Evolutionary conservation across 2,797 vertebrate species (phyloP).

Genomic region (Megalops cyprinoides): DNA sequence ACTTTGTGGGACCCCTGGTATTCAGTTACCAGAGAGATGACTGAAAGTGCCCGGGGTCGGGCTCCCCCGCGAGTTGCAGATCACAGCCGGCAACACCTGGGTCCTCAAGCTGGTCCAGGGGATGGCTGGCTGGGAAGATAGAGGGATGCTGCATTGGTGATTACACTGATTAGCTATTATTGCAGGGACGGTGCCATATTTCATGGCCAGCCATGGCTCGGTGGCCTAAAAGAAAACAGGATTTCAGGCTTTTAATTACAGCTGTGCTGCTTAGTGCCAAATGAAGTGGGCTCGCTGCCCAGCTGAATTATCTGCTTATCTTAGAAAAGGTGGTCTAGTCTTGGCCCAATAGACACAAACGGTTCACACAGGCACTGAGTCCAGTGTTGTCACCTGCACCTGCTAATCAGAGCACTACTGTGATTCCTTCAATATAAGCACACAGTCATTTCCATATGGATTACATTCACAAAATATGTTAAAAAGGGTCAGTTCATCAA

Average conservation of each 20-base stretch:
- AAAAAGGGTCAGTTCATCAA: background rate
- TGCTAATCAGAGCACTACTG: background rate
- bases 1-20: slow-evolving; percentile 44
- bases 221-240: background rate
- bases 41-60: slow-evolving; percentile 21
- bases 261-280: slow-evolving; percentile 35
- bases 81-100: slow-evolving; percentile 64
- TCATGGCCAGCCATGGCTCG: background rate
- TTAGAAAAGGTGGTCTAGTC: slow-evolving; percentile 59
- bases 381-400: slow-evolving; percentile 16
- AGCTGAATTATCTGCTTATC: slow-evolving; percentile 63
- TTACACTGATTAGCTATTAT: background rate
- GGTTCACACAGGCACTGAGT: background rate
- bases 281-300: slow-evolving; percentile 53
- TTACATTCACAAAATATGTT: background rate
- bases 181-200: background rate
- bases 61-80: slow-evolving; percentile 63
- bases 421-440: background rate
- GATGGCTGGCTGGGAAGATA: background rate
- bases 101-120: slow-evolving; percentile 36
- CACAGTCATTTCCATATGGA: background rate
- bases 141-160: background rate
- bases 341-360: slow-evolving; percentile 62
- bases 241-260: slow-evolving; percentile 37
- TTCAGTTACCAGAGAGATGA: slow-evolving; percentile 43